These are phyloP conservation scores for Cotesia vestalis DNA, from an alignment of 1,140 invertebrate species.

Conservation along the genomic window DNA sequence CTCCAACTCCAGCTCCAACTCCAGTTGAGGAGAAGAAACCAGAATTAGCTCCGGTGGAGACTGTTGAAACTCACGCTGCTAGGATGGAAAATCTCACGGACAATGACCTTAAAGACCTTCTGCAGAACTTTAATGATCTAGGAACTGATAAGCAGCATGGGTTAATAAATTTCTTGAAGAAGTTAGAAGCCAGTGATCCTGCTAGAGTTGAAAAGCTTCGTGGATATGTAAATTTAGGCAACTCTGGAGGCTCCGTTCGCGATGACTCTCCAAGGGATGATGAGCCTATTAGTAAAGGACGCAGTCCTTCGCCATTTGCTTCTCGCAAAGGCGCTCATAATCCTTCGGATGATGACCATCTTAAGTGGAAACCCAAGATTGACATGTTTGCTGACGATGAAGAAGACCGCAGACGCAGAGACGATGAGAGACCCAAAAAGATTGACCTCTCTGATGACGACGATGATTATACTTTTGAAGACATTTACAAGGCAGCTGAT, in stretches of 20 bases:
- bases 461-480: slow-evolving; percentile 76
- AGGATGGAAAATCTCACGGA: slow-evolving; percentile 78
- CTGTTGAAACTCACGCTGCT: slow-evolving; percentile 42
- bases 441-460: slow-evolving; percentile 69
- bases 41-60: slow-evolving; percentile 16
- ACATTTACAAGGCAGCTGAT: slow-evolving; percentile 72
- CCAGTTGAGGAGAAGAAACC: slow-evolving; percentile 15
- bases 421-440: slow-evolving; percentile 51
- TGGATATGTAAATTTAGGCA: slow-evolving; percentile 71
- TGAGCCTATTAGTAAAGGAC: slow-evolving; percentile 38
- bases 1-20: neutral
- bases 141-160: slow-evolving; percentile 80
- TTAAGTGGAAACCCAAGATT: slow-evolving; percentile 59
- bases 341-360: slow-evolving; percentile 57
- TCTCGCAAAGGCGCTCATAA: slow-evolving; percentile 59
- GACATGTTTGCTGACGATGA: slow-evolving; percentile 65
- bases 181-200: slow-evolving; percentile 77
- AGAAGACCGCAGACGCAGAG: slow-evolving; percentile 50
- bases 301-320: slow-evolving; percentile 62
- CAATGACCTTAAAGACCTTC: slow-evolving; percentile 75
- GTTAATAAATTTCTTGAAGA: slow-evolving; percentile 80
- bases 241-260: slow-evolving; percentile 40
- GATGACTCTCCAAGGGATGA: slow-evolving; percentile 44
- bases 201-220: slow-evolving; percentile 75
- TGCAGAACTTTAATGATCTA: slow-evolving; percentile 82